phyloP scores from a whole-genome alignment of 2,113 vertebrate genomes.

The Romanogobio albipinnatus region DNA sequence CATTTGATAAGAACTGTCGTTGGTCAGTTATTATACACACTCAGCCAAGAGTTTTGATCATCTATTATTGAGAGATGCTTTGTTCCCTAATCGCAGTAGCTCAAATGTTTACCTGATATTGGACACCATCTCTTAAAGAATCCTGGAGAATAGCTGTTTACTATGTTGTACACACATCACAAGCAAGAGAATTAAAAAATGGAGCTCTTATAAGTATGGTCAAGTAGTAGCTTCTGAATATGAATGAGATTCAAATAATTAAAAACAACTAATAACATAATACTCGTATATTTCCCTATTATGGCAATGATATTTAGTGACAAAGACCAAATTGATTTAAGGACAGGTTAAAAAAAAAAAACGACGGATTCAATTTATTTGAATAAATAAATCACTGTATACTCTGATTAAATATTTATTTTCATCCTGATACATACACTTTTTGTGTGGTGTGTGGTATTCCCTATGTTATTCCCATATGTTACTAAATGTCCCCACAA shows the following conservation, averaged over 20 bases:
- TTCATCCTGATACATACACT: background rate
- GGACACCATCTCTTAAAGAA: conserved; percentile 52
- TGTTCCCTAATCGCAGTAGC: conserved; percentile 66
- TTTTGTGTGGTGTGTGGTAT: background rate
- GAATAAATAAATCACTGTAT: too few relatives aligned
- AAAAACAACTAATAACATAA: background rate
- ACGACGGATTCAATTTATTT: too few relatives aligned
- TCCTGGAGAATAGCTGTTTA: background rate
- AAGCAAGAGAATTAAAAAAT: background rate
- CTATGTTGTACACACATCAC: background rate
- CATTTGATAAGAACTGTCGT: background rate
- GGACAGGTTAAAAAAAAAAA: background rate
- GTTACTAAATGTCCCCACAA: too few relatives aligned
- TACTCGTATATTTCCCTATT: background rate
- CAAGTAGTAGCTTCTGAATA: background rate
- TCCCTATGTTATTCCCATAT: too few relatives aligned
- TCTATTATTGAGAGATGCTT: conserved; percentile 70
- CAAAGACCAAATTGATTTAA: background rate
- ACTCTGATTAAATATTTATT: background rate
- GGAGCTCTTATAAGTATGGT: background rate
- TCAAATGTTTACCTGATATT: conserved; percentile 60
- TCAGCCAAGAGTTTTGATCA: conserved; percentile 65
- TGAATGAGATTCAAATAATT: background rate
- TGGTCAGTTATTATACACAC: conserved; percentile 63
- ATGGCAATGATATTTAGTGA: background rate